These are phyloP conservation scores for Rhincodon typus DNA, from an alignment of 2,797 vertebrate species.

Conservation along the genomic window DNA sequence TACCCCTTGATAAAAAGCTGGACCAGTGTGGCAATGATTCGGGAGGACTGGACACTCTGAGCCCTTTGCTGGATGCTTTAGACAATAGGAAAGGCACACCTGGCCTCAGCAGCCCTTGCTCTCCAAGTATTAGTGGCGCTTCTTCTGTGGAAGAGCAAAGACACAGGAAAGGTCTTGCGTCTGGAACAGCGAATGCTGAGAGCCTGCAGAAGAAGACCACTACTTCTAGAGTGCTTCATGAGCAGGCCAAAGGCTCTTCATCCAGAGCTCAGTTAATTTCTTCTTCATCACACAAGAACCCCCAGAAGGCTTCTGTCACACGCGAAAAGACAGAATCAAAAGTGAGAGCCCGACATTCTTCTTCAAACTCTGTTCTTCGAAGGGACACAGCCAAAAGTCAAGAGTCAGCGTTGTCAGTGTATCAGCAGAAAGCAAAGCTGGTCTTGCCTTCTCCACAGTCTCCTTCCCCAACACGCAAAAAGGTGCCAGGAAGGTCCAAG, in stretches of 20 bases:
- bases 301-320: slow-evolving; percentile 63
- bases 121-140: slow-evolving; percentile 54
- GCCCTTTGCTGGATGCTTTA: slow-evolving; percentile 62
- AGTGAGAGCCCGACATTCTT: slow-evolving; percentile 58
- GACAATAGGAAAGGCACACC: slow-evolving; percentile 84
- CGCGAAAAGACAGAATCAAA: slow-evolving; percentile 71
- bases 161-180: slow-evolving; percentile 57
- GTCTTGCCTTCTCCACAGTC: slow-evolving; percentile 60
- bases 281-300: slow-evolving; percentile 64
- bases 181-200: slow-evolving; percentile 60
- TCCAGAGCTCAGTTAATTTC: slow-evolving; percentile 65
- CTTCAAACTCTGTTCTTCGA: slow-evolving; percentile 62
- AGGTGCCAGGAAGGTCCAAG: slow-evolving; percentile 61
- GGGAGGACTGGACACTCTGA: slow-evolving; percentile 63
- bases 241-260: slow-evolving; percentile 67
- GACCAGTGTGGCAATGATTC: slow-evolving; percentile 64
- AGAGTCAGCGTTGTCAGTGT: slow-evolving; percentile 45
- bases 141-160: slow-evolving; percentile 78
- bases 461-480: slow-evolving; percentile 62
- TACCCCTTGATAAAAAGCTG: slow-evolving; percentile 44
- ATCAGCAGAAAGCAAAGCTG: slow-evolving; percentile 65
- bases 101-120: slow-evolving; percentile 71
- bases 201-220: slow-evolving; percentile 59
- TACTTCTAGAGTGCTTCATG: slow-evolving; percentile 55
- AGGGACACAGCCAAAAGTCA: slow-evolving; percentile 57